These are phyloP conservation scores for Crotalus helleri DNA, from an alignment of 2,113 vertebrate genomes.

Conservation along the genomic window DNA sequence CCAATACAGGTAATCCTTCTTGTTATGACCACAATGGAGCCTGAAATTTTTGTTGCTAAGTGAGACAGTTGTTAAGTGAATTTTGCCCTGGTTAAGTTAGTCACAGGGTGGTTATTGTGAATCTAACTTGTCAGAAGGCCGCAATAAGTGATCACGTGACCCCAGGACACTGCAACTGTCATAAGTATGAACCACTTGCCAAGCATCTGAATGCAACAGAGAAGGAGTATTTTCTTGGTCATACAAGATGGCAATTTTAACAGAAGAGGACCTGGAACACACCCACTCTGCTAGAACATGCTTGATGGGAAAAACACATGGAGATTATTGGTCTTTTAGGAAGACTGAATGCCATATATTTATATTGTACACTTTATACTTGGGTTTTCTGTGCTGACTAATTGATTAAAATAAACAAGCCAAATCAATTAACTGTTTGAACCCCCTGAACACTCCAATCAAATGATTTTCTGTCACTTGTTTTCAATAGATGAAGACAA, in stretches of 20 bases:
- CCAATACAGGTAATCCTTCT: not conserved
- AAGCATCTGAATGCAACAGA: not conserved
- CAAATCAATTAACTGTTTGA: not conserved
- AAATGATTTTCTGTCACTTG: not conserved
- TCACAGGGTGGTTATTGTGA: too few species aligned
- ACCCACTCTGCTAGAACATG: not conserved
- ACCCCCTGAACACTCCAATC: not conserved
- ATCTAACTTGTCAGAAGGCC: too few species aligned
- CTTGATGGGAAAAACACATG: not conserved
- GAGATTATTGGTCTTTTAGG: not conserved
- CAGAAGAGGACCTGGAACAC: not conserved
- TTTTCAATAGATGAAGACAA: not conserved
- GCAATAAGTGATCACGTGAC: too few species aligned
- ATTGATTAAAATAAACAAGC: not conserved
- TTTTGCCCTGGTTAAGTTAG: too few species aligned
- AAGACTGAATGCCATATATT: not conserved
- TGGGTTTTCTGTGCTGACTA: not conserved
- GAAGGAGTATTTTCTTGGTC: not conserved
- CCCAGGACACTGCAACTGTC: too few species aligned
- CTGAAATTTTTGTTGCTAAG: too few species aligned
- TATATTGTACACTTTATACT: not conserved
- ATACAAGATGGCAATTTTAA: not conserved
- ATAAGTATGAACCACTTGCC: too few species aligned
- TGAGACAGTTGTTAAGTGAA: too few species aligned
- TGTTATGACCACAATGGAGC: too few species aligned